Evolutionary conservation across 2,113 vertebrate genomes (phyloP), one percentile per base, ranked within the genome.

Genomic region (Pedetes capensis): DNA sequence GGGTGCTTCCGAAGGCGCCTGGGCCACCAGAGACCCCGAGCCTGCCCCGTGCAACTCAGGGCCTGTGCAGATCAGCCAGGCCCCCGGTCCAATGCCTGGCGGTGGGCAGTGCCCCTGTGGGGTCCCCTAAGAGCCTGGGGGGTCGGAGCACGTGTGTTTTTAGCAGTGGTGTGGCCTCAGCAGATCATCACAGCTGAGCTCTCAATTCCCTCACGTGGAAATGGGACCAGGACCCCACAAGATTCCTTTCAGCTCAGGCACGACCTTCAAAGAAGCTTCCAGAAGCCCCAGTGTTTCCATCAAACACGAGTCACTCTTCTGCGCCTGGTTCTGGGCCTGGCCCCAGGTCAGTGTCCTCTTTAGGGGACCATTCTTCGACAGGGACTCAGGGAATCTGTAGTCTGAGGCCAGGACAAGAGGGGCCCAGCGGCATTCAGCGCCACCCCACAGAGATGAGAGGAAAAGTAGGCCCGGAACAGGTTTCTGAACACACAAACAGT

Each of bases 211-310:
- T 34, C 49, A n/a, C 44, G 42, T 29, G 34, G 88, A 82, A 78
- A 63, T 0, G 3, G 74, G 44, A 4, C 34, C 27, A 2, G 16
- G 44, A 11, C 37, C 18, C 59, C 1, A 3, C 2, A 17, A 0
- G 4, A 39, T 16, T 66, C 37, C 44, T 55, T 25, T 55, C 3
- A 17, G 32, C 34, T 55, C 11, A 17, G 55, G 81, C 14, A 12
- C 0, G 27, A n/a, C 81, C 27, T 44, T 23, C 25, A 23, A 49
- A 81, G 66, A 17, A 14, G 9, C 39, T 59, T 61, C 39, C 4
- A 13, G 2, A 3, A 51, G 8, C n/a, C 32, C 42, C 2, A 0
- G 1, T 0, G 1, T 44, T 39, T 11, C 63, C 66, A 27, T 2
- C 27, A 18, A 68, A 25, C 42, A 51, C 0, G 0, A 0, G 23